Conservation (phyloP, 1,140 invertebrate species). For the Cotesia glomerata region DNA sequence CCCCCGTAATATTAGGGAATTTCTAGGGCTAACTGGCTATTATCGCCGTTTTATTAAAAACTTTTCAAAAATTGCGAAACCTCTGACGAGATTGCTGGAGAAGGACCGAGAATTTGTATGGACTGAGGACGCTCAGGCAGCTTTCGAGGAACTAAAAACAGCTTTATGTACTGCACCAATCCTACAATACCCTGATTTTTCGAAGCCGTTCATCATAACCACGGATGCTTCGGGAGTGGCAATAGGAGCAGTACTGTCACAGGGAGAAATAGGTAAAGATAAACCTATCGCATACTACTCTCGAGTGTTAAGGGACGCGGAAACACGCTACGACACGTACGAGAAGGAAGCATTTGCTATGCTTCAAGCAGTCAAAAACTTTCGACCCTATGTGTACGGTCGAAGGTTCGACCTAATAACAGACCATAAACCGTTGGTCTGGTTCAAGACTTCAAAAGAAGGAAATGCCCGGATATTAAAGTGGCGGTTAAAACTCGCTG, state of each 20-base stretch:
- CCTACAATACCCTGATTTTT: slow-evolving; percentile 40
- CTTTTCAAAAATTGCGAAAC: neutral
- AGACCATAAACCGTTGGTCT: no score
- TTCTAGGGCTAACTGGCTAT: slow-evolving; percentile 2
- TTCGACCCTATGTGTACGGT: slow-evolving; percentile 54
- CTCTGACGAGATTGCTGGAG: neutral
- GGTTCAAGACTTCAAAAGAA: no score
- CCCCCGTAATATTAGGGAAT: neutral
- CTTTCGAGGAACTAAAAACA: slow-evolving; percentile 11
- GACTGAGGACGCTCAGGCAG: neutral
- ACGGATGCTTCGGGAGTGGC: slow-evolving; percentile 34
- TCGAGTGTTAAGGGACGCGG: neutral
- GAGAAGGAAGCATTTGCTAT: slow-evolving; percentile 49
- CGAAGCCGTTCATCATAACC: slow-evolving; percentile 36
- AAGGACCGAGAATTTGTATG: neutral
- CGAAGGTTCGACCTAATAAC: no score
- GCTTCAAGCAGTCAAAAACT: slow-evolving; percentile 55
- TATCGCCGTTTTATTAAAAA: neutral
- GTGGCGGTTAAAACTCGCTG: slow-evolving; percentile 60
- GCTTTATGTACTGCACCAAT: slow-evolving; percentile 27
- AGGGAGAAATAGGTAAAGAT: slow-evolving; percentile 32
- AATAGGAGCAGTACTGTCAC: slow-evolving; percentile 34
- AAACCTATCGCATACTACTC: slow-evolving; percentile 39
- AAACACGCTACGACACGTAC: neutral
- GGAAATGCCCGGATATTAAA: slow-evolving; percentile 48